Base-by-base conservation (phyloP, 1,140 invertebrate species). In the Atta cephalotes region DNA sequence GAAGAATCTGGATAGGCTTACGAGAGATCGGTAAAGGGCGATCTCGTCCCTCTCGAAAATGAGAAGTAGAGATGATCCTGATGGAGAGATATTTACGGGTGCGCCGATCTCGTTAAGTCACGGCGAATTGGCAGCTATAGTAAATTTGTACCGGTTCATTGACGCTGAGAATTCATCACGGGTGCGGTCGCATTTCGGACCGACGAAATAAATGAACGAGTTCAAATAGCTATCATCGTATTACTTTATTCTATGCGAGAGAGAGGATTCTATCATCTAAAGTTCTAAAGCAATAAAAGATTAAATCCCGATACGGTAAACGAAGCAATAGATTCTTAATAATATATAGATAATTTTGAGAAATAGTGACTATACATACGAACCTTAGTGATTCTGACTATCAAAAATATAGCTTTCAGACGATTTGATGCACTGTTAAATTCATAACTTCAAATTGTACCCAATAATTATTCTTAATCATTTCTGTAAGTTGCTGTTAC, bases 21-120 rank as follows among this genome's bases (percentile, higher is more conserved):
- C n/a, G 66, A 70, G 49, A 56, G 16, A 49, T n/a, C 51, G 51
- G 31, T 16, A 12, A 74, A 66, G 71, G 85, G 76, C 58, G 25
- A 45, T 45, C 51, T 74, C 9, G 1, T 66, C 63, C 51, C 79
- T 86, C 18, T 45, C 25, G 45, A 56, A 3, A 56, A 10, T 31
- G 10, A 60, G 28, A 18, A 21, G 66, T 18, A 31, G 58, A 45
- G 18, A 62, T 84, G 70, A 76, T 63, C 39, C 21, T 63, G 39
- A 7, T 21, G 10, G 35, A 82, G 80, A 60, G 74, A 53, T 70
- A 74, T 63, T 85, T 76, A 80, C 70, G 56, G 31, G 58, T 21
- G 39, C 71, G 72, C 49, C 82, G 74, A 88, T 77, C 62, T 85
- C 82, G 77, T 90, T 89, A 78, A 85, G 62, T 85, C 65, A 31